Evolutionary conservation across 2,888 invertebrate species (phyloP).

Genomic region (Drosophila nr. perissopoda): DNA sequence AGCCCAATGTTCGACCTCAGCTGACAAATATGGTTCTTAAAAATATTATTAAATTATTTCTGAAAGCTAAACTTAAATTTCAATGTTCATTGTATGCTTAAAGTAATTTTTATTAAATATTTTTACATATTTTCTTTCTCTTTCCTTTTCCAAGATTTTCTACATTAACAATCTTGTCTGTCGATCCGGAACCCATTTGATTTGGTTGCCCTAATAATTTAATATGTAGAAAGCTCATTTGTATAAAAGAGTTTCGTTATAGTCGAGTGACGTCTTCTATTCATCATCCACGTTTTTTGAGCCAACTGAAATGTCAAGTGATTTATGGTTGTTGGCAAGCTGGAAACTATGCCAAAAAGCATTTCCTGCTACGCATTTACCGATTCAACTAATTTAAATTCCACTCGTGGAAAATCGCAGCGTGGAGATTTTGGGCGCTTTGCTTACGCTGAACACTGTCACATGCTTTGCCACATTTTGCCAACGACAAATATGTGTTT

Average conservation of each 20-base stretch:
- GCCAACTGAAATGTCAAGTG: constrained; percentile 38
- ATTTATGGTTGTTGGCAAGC: constrained; percentile 52
- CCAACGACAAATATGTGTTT: constrained; percentile 65
- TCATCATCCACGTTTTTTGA: constrained; percentile 27
- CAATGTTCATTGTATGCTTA: background rate
- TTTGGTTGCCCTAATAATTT: background rate
- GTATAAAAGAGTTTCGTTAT: constrained; percentile 11
- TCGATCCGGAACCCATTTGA: background rate
- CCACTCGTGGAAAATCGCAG: constrained; percentile 54
- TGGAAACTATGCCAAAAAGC: constrained; percentile 71
- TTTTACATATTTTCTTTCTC: background rate
- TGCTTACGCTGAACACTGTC: constrained; percentile 52
- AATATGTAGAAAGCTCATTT: constrained; percentile 12
- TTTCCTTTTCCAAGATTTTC: background rate
- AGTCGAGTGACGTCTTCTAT: constrained; percentile 20
- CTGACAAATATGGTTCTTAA: background rate
- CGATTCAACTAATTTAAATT: constrained; percentile 74
- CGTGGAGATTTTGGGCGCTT: constrained; percentile 42
- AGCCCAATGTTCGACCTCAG: background rate
- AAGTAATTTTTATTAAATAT: background rate
- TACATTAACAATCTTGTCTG: background rate
- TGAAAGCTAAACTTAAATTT: background rate
- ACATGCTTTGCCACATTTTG: constrained; percentile 44
- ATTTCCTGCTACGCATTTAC: constrained; percentile 70
- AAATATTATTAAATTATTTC: constrained; percentile 6